These are phyloP conservation scores for Chelmon rostratus DNA, from an alignment of 2,797 vertebrate genomes.

Conservation along the genomic window DNA sequence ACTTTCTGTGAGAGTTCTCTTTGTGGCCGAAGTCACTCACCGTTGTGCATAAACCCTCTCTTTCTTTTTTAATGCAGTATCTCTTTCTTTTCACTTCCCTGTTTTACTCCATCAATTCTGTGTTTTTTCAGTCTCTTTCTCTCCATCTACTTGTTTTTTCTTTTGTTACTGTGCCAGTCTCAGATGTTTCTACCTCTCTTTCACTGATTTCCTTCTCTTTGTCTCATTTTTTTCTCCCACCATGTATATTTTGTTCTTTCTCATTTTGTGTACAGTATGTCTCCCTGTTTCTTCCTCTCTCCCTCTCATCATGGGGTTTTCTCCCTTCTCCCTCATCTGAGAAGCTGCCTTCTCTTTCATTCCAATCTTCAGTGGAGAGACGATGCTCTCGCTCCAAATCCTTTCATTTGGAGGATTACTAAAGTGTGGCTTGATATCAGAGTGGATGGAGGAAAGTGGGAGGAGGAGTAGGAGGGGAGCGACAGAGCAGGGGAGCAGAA, in stretches of 20 bases:
- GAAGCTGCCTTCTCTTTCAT: slow-evolving; percentile 78
- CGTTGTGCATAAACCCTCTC: background rate
- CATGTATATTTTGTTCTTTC: slow-evolving; percentile 44
- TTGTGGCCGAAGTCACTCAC: background rate
- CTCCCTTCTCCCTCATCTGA: slow-evolving; percentile 72
- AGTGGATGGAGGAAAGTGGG: slow-evolving; percentile 58
- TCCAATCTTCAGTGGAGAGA: slow-evolving; percentile 79
- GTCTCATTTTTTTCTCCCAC: slow-evolving; percentile 21
- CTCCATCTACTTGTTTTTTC: background rate
- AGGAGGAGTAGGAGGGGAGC: slow-evolving; percentile 22
- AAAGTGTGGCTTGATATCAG: slow-evolving; percentile 84
- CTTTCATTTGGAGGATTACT: slow-evolving; percentile 85
- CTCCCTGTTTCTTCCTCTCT: slow-evolving; percentile 39
- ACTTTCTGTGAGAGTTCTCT: background rate
- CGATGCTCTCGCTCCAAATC: slow-evolving; percentile 81
- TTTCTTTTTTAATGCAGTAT: background rate
- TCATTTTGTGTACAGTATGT: slow-evolving; percentile 51
- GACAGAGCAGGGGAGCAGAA: slow-evolving; percentile 47
- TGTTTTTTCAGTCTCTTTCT: background rate
- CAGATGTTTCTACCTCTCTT: slow-evolving; percentile 22
- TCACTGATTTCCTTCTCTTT: slow-evolving; percentile 44
- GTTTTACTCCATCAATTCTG: background rate
- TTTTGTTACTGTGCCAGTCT: slow-evolving; percentile 8
- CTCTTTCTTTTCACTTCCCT: background rate
- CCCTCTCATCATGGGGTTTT: slow-evolving; percentile 59